Conservation (phyloP, 2,113 vertebrate species). For the Podilymbus podiceps region DNA sequence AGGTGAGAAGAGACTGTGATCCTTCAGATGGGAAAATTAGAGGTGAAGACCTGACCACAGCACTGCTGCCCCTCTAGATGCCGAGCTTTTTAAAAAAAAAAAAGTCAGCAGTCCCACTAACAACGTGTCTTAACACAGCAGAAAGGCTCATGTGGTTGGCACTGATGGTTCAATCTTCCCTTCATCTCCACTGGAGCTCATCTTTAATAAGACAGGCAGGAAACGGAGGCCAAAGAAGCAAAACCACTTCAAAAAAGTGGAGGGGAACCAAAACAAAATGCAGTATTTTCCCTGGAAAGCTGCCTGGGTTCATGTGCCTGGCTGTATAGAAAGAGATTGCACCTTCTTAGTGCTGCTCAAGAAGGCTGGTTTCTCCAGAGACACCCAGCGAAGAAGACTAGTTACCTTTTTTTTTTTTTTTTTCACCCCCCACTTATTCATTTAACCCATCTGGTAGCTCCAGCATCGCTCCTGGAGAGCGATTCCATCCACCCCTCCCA, state of each 20-base stretch:
- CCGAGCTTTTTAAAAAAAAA: background rate
- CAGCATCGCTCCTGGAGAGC: background rate
- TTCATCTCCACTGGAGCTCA: background rate
- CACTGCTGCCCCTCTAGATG: fast-evolving
- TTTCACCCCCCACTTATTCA: background rate
- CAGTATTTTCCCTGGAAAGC: background rate
- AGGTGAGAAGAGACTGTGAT: background rate
- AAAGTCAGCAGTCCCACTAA: background rate
- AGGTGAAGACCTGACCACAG: background rate
- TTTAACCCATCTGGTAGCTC: background rate
- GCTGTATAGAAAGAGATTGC: background rate
- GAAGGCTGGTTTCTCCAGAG: background rate
- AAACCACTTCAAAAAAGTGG: background rate
- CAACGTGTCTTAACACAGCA: background rate
- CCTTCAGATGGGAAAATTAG: background rate
- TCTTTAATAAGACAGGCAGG: background rate
- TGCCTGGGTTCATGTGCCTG: background rate
- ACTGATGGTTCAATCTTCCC: background rate
- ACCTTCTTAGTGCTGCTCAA: fast-evolving
- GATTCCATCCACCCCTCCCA: background rate
- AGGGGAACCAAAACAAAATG: background rate
- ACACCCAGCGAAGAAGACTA: background rate
- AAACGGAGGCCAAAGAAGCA: background rate
- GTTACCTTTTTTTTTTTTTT: no score
- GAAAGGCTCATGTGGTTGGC: background rate